Base-by-base conservation (phyloP, 1,140 invertebrate species). In the Reticulitermes speratus region DNA sequence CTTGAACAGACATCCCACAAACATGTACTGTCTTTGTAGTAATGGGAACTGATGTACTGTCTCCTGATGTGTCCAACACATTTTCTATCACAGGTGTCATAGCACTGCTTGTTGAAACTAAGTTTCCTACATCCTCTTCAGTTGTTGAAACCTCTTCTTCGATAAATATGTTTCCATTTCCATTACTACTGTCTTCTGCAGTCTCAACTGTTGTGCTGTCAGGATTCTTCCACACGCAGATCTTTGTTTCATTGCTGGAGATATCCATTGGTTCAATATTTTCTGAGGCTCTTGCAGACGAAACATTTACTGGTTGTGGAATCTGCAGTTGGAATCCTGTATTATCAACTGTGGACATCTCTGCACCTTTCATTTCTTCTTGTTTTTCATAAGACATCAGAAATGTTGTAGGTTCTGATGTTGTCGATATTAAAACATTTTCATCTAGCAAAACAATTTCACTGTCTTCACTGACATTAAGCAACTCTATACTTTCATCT, bases 351-450 rank as follows among this genome's bases (percentile, higher is more conserved):
- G 65, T 75, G 7, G 65, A 30, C n/a, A 75, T 75, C n/a, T 75
- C 65, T 16, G 14, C 25, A 75, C 14, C 65, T 11, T 30, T 25
- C 65, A n/a, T 30, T 75, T 75, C 65, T 75, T 75, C 65, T 55
- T 55, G 52, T 12, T 55, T 55, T 55, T 55, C 52, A 21, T 55
- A 55, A 12, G 65, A 75, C 65, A 75, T 75, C 14, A 25, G 0
- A 30, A n/a, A 75, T 30, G 25, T 75, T n/a, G 65, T 75, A 75
- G 65, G n/a, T 75, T 75, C 65, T 75, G 65, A 75, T 75, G 65
- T 75, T 75, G 65, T 75, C n/a, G 65, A 75, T 30, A 75, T 75
- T 75, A 75, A 25, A 75, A 75, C 7, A 75, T 30, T 75, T 30
- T 75, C 65, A n/a, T 75, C 65, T 11, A 75, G n/a, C n/a, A 75